phyloP scores from a whole-genome alignment of 2,113 vertebrate species.

The Silurus asotus region DNA sequence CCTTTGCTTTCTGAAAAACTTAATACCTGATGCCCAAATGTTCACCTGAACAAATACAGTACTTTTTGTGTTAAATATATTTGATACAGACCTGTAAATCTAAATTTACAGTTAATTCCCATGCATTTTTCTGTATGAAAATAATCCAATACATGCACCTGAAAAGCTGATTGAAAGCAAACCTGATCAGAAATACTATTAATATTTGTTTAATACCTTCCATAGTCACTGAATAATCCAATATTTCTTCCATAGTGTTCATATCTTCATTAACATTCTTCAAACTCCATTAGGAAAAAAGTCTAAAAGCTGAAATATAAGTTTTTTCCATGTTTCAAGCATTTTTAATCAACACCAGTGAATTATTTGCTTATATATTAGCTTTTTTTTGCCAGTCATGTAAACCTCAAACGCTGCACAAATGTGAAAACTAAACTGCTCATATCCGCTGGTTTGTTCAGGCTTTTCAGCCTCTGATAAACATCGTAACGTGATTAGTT shows the following conservation, averaged over 20 bases:
- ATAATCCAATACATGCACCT: too few species aligned
- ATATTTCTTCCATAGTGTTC: background rate
- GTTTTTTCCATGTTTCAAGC: background rate
- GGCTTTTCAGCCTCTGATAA: background rate
- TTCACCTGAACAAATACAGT: too few species aligned
- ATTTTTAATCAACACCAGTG: background rate
- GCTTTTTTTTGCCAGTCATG: background rate
- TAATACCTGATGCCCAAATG: too few species aligned
- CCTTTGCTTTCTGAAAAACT: too few species aligned
- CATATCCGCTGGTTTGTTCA: constrained; percentile 31
- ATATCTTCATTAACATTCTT: background rate
- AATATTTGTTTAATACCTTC: background rate
- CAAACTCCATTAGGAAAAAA: background rate
- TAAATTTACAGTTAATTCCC: too few species aligned
- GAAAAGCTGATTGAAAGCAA: too few species aligned
- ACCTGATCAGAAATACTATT: too few species aligned
- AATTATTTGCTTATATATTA: constrained; percentile 3
- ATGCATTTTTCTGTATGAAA: too few species aligned
- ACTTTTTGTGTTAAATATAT: too few species aligned
- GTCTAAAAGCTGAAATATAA: background rate
- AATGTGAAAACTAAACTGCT: constrained; percentile 15
- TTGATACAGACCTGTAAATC: too few species aligned
- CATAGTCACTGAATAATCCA: background rate
- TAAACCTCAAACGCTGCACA: constrained; percentile 21
- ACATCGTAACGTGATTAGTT: constrained; percentile 25